Percentiles rank a stretch among this genome's conserved stretches.
These are phyloP conservation scores for Meghimatium bilineatum DNA, from an alignment of 2,888 invertebrate genomes.

Conservation along the genomic window DNA sequence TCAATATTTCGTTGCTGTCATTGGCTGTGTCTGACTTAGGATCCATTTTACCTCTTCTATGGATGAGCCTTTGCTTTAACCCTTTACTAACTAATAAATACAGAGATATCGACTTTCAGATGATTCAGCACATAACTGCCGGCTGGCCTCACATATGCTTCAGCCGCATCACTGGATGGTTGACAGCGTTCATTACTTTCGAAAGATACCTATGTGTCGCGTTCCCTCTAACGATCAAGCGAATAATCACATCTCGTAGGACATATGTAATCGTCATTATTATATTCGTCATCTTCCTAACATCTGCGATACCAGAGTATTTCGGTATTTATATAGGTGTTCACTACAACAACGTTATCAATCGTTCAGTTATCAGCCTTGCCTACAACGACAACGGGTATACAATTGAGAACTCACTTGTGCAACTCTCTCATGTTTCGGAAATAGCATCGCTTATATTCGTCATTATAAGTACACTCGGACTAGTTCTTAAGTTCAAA, in stretches of 20 bases:
- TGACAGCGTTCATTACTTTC: not conserved
- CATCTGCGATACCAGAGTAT: no score
- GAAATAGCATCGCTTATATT: no score
- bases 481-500: not conserved
- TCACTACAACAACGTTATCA: not conserved
- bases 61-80: not conserved
- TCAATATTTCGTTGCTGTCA: not conserved
- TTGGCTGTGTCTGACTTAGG: constrained; percentile 15
- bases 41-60: not conserved
- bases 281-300: not conserved
- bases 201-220: not conserved
- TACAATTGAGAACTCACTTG: no score
- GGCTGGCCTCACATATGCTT: not conserved
- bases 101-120: not conserved
- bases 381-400: not conserved
- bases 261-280: not conserved
- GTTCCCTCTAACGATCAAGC: not conserved
- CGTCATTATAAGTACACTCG: not conserved
- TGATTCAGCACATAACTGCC: no score
- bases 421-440: no score
- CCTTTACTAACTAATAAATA: not conserved
- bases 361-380: not conserved
- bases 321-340: not conserved
- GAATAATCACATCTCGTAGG: not conserved
- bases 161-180: not conserved